A percentile compares a stretch with the other conserved stretches of the same genome.
phyloP scores from a whole-genome alignment of 2,113 vertebrate genomes.

The Jacana jacana region DNA sequence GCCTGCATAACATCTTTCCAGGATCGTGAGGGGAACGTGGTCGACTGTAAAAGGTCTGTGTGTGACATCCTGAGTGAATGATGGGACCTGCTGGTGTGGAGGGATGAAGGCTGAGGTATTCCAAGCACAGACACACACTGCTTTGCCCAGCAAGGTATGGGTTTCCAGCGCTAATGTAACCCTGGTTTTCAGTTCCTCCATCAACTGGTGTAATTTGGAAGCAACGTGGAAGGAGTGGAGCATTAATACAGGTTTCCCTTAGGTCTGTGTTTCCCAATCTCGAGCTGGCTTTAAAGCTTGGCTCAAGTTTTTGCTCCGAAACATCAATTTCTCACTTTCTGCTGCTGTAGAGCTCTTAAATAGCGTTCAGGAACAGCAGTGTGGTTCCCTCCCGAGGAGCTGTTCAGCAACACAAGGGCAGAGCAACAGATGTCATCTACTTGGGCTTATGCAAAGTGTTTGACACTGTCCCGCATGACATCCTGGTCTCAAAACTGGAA shows the following conservation, averaged over 20 bases:
- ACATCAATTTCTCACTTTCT: neutral
- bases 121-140: neutral
- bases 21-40: neutral
- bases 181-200: neutral
- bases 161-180: neutral
- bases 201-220: neutral
- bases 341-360: neutral
- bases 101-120: neutral
- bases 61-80: neutral
- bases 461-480: too few relatives aligned
- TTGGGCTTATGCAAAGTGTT: too few relatives aligned
- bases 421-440: too few relatives aligned
- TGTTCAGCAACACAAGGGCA: too few relatives aligned
- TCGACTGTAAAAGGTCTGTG: neutral
- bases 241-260: neutral
- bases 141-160: neutral
- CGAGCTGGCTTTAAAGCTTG: neutral
- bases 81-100: fast-evolving
- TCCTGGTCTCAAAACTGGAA: too few relatives aligned
- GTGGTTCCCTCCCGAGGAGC: too few relatives aligned
- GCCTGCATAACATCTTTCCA: neutral
- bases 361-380: neutral
- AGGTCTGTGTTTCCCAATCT: neutral
- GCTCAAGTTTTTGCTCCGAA: neutral
- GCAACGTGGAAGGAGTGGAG: neutral